A percentile compares a stretch with the other conserved stretches of the same genome.
phyloP scores from a whole-genome alignment of 2,888 invertebrate genomes.

The Nezara viridula region DNA sequence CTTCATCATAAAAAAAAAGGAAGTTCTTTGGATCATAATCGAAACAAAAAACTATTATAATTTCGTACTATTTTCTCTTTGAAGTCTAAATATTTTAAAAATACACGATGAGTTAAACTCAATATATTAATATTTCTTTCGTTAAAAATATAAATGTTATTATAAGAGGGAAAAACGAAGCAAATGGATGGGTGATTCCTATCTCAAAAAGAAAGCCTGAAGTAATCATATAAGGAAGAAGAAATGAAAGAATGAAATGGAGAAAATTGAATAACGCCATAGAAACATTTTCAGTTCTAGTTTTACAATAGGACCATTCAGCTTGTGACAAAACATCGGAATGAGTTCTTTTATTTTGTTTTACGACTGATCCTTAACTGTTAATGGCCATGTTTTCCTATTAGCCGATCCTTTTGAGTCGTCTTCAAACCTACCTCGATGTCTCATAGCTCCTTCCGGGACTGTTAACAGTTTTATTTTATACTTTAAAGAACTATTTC shows the following conservation, averaged over 20 bases:
- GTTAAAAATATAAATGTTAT: too few species aligned
- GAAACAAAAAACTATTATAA: too few species aligned
- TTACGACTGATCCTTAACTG: background rate
- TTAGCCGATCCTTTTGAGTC: background rate
- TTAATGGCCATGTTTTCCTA: background rate
- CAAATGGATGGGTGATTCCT: too few species aligned
- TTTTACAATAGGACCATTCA: background rate
- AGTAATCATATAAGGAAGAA: too few species aligned
- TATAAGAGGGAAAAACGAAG: too few species aligned
- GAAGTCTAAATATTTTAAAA: too few species aligned
- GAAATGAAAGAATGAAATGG: background rate
- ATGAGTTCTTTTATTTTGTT: background rate
- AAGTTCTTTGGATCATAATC: too few species aligned
- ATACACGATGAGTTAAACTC: too few species aligned
- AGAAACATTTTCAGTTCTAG: background rate
- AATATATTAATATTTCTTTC: too few species aligned
- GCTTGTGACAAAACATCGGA: background rate
- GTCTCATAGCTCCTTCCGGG: background rate
- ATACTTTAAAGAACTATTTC: background rate
- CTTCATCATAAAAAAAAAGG: too few species aligned
- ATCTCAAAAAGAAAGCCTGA: too few species aligned
- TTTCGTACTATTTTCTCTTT: too few species aligned
- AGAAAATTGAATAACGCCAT: background rate
- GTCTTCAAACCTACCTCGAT: background rate
- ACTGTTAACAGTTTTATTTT: background rate